Evolutionary conservation across 2,797 vertebrate genomes (phyloP).

Genomic region (Mormyrops boulengeri): DNA sequence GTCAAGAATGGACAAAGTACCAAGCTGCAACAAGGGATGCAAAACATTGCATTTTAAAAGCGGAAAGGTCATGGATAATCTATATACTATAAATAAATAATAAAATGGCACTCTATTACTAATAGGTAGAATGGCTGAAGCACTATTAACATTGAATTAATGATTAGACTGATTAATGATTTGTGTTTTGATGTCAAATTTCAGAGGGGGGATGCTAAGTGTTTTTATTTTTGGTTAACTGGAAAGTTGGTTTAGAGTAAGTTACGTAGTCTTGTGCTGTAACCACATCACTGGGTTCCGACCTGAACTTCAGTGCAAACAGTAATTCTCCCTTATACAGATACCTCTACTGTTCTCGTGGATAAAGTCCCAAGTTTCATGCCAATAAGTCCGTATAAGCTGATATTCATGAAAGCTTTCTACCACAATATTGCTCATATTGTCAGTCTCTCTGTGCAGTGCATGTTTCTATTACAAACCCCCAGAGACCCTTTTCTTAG

Average conservation of each 20-base stretch:
- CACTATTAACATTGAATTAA: neutral
- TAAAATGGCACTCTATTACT: neutral
- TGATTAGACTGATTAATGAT: neutral
- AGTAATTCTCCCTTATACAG: neutral
- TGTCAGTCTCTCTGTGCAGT: slow-evolving; percentile 55
- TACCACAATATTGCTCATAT: slow-evolving; percentile 47
- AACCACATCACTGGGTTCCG: neutral
- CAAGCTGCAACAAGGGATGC: neutral
- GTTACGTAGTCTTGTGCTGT: neutral
- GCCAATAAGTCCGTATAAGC: slow-evolving; percentile 55
- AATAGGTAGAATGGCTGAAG: neutral
- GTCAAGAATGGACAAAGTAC: slow-evolving; percentile 63
- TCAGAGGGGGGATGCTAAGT: neutral
- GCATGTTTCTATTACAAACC: slow-evolving; percentile 51
- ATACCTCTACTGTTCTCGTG: slow-evolving; percentile 12
- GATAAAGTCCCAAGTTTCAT: slow-evolving; percentile 55
- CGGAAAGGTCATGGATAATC: neutral
- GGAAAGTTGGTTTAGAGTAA: neutral
- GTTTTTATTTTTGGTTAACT: neutral
- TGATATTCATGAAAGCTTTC: slow-evolving; percentile 59
- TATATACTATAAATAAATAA: neutral
- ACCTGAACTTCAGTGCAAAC: neutral
- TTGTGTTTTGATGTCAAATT: neutral
- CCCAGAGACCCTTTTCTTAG: slow-evolving; percentile 62
- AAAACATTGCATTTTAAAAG: neutral